Conservation (phyloP, 2,797 vertebrate genomes). For the Rhadinocentrus ornatus region DNA sequence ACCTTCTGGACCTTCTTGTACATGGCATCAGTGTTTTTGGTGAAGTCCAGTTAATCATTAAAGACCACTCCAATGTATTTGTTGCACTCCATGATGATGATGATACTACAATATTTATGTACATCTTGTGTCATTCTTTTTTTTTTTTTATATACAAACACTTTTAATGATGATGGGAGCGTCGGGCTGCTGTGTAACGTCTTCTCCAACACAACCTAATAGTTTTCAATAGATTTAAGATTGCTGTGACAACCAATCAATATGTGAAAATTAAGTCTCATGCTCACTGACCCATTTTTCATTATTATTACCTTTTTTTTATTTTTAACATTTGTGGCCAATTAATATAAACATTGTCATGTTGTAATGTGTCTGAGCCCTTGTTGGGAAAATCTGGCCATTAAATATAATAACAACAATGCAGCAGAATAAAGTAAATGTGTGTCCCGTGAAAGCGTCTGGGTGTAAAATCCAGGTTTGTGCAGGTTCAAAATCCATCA, state of each 20-base stretch:
- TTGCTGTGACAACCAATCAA: neutral
- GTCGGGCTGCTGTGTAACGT: neutral
- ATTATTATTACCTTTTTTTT: too few species aligned
- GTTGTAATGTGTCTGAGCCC: neutral
- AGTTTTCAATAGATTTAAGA: neutral
- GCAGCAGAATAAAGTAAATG: neutral
- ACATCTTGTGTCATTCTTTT: too few species aligned
- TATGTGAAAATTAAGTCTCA: neutral
- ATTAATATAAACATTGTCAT: neutral
- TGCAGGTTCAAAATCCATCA: neutral
- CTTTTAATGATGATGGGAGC: neutral
- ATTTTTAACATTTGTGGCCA: too few species aligned
- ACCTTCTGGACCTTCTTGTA: too few species aligned
- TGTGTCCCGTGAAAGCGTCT: neutral
- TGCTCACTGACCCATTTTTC: neutral
- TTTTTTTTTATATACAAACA: too few species aligned
- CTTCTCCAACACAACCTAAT: too few species aligned
- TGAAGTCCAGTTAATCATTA: neutral
- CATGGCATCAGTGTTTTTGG: too few species aligned
- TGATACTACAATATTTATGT: too few species aligned
- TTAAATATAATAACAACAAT: neutral
- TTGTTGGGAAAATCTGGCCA: neutral
- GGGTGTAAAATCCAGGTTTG: neutral
- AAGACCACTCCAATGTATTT: too few species aligned
- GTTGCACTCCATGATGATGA: too few species aligned